Evolutionary conservation across 1,140 invertebrate species (phyloP), one percentile per base, ranked within the genome.

Genomic region (Phortica variegata): DNA sequence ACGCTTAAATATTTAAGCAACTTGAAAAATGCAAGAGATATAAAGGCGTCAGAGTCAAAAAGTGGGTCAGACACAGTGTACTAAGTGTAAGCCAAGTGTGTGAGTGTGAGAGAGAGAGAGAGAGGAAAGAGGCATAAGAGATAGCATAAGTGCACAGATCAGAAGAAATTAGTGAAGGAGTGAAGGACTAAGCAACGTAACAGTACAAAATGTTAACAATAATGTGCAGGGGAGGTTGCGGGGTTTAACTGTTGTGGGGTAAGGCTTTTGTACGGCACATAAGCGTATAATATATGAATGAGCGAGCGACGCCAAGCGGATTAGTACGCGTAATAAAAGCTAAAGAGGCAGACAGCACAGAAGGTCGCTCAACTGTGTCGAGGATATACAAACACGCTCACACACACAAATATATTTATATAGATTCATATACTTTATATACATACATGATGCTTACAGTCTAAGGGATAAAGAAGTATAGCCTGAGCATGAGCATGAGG

Each of bases 1-100:
- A 49, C 57, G 40, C 63, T 68, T 68, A 63, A 68, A 68, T 68
- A 68, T 68, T 68, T 68, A 68, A 60, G 33, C 54, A 40, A 56
- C 38, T 46, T 66, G 46, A 66, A 66, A 66, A 66, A 66, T 62
- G 62, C 63, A 66, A 56, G 66, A 50, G 62, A 49, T 48, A 58
- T n/a, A 68, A 58, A 51, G 34, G 52, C 41, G 6, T 4, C 32
- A 55, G 51, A 47, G 40, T 26, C 23, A 26, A 26, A 26, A 26
- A 41, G 31, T 47, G 40, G 36, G 44, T 34, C 45, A 39, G 49
- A 54, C 33, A 49, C 58, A 50, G 58, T 56, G 63, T 52, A 60
- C 62, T 66, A 66, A 63, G 54, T 51, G 59, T 52, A 47, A 52
- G n/a, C 49, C 47, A 50, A 46, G 57, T 61, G 54, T 45, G 45